phyloP scores from a whole-genome alignment of 2,797 vertebrate species.

The Scolopax rusticola region DNA sequence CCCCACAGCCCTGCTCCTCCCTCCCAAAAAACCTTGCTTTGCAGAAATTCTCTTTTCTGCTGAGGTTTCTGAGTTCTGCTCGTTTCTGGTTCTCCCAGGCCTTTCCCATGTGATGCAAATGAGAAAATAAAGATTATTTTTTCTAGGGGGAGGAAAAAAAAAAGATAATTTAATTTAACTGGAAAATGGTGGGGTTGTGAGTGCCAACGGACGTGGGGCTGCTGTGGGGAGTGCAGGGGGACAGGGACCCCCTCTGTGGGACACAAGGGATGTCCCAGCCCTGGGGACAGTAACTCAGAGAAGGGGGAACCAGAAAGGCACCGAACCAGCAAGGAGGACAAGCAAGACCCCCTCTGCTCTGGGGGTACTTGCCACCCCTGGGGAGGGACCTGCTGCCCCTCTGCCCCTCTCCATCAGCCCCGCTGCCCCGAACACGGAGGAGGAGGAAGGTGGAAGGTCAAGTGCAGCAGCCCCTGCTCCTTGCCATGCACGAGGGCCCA shows the following conservation, averaged over 20 bases:
- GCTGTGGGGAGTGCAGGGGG: background rate
- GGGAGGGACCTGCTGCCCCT: background rate
- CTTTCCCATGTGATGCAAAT: background rate
- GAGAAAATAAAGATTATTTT: background rate
- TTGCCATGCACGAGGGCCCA: background rate
- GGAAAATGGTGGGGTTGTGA: background rate
- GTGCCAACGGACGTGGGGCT: fast-evolving
- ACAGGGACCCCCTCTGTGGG: background rate
- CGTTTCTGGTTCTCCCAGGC: background rate
- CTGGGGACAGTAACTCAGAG: background rate
- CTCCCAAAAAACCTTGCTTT: background rate
- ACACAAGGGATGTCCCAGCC: background rate
- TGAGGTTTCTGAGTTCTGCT: background rate
- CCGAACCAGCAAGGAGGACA: background rate
- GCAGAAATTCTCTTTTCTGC: background rate
- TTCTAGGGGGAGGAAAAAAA: background rate
- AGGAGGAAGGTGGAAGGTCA: background rate
- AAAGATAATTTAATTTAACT: background rate
- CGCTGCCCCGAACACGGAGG: fast-evolving
- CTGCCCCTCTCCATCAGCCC: background rate
- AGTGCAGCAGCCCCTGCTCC: background rate
- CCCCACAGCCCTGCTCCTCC: background rate
- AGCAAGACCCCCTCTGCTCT: background rate
- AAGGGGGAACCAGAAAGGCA: background rate
- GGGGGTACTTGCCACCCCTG: too few species aligned